A percentile compares a stretch with the other conserved stretches of the same genome.
Evolutionary conservation across 2,888 invertebrate species (phyloP).

Genomic region (Flabesymbios commensalis): DNA sequence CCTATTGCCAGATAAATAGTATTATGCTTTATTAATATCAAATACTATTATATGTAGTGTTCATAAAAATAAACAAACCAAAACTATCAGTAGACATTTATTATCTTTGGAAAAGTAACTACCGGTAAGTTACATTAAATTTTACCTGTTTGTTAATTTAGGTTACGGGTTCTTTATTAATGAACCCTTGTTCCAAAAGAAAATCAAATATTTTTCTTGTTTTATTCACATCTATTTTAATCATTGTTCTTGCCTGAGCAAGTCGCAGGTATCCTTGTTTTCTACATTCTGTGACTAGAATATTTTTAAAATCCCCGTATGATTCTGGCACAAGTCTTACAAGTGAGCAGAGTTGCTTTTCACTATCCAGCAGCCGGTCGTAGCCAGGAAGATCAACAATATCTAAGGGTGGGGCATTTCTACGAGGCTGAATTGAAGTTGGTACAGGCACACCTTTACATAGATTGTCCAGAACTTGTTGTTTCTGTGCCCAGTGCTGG

Average conservation of each 20-base stretch:
- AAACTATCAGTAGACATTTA: too few species aligned
- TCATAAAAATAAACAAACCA: too few species aligned
- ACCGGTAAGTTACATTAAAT: too few species aligned
- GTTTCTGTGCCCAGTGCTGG: constrained; percentile 7
- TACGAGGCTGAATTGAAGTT: constrained; percentile 34
- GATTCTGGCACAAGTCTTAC: constrained; percentile 77
- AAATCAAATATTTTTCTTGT: constrained; percentile 74
- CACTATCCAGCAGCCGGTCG: constrained; percentile 72
- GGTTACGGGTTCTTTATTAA: constrained; percentile 1
- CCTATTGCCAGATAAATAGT: too few species aligned
- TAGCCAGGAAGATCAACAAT: constrained; percentile 79
- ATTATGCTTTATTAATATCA: too few species aligned
- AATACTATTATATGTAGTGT: too few species aligned
- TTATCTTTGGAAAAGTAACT: too few species aligned
- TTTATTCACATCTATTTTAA: constrained; percentile 90
- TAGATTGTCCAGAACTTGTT: neutral
- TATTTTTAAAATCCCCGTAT: constrained; percentile 77
- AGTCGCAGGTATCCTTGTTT: constrained; percentile 75
- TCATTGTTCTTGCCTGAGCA: constrained; percentile 78
- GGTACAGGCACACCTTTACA: neutral
- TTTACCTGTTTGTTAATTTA: too few species aligned
- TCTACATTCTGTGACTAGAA: constrained; percentile 76
- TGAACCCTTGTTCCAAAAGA: constrained; percentile 4
- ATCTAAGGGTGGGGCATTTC: constrained; percentile 67
- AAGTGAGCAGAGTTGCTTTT: constrained; percentile 75